A percentile compares a stretch with the other conserved stretches of the same genome.
phyloP scores from a whole-genome alignment of 1,140 invertebrate species.

The Saccostrea cuccullata region DNA sequence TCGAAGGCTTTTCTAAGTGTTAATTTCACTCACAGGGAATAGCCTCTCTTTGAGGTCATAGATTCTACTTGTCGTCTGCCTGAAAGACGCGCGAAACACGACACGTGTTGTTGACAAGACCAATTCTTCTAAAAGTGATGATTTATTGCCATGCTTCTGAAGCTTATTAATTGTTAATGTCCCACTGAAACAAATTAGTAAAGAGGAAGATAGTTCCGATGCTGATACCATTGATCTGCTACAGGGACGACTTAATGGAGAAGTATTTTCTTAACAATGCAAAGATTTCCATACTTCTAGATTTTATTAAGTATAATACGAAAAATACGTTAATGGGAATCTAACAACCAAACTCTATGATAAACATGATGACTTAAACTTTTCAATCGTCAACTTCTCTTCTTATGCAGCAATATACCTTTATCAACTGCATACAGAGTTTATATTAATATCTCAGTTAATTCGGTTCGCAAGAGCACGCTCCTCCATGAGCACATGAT shows the following conservation, averaged over 20 bases:
- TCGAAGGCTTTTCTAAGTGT: background rate
- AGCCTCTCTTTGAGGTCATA: constrained; percentile 21
- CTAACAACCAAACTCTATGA: too few species aligned
- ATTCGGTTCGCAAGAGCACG: too few species aligned
- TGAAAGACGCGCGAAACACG: constrained; percentile 16
- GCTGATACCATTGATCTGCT: background rate
- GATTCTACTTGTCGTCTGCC: background rate
- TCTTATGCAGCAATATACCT: too few species aligned
- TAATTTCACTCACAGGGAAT: constrained; percentile 12
- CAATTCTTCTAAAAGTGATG: constrained; percentile 31
- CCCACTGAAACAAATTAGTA: constrained; percentile 25
- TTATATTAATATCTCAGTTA: too few species aligned
- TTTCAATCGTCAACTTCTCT: too few species aligned
- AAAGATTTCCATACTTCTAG: background rate
- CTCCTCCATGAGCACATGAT: too few species aligned
- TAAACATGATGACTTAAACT: too few species aligned
- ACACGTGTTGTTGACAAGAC: constrained; percentile 25
- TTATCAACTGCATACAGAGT: too few species aligned
- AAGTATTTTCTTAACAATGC: background rate
- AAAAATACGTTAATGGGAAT: too few species aligned
- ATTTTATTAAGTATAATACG: background rate
- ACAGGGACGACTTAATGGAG: background rate
- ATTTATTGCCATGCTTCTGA: constrained; percentile 28
- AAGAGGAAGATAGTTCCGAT: background rate
- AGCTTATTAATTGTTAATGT: constrained; percentile 34